Evolutionary conservation across 2,888 invertebrate genomes (phyloP), one percentile per base, ranked within the genome.

Genomic region (Apocheima hispidaria): DNA sequence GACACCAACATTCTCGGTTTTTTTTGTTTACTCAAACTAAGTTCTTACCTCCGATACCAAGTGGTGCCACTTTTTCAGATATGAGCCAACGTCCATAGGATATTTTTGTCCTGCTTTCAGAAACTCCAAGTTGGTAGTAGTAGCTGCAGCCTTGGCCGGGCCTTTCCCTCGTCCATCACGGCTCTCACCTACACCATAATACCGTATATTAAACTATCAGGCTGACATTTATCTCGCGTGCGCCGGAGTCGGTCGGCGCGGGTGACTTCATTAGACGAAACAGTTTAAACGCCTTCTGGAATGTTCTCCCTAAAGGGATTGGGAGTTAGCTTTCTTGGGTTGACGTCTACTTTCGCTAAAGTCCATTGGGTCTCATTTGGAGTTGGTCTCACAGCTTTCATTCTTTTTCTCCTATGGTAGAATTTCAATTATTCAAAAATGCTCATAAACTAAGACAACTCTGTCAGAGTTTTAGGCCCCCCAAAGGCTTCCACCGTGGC

Each of bases 81-180:
- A 12, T 26, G 9, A 4, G 12, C 12, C 12, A 40, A 12, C 9
- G 18, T 0, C 16, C 9, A 10, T 2, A 4, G 26, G 5, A 5
- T 5, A n/a, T 41, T 16, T 9, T 23, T 48, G 40, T 60, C 59
- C 59, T 35, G 30, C 1, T 41, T 53, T 41, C 35, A 3, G 5
- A 21, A 10, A 18, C 10, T n/a, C 0, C 2, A 5, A 16, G 36
- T 1, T 60, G 54, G 50, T 38, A 14, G 28, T 18, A 23, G 33
- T 55, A 55, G 73, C 79, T 82, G 81, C 86, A 90, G 75, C 91
- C 91, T 92, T 90, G 90, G 87, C 76, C 68, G 79, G 80, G 80
- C 88, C 92, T 92, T 92, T 92, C 92, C 90, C 91, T 91, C 90
- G 90, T 92, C 87, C 87, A 90, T 92, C 90, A 92, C 83, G 81